Base-by-base conservation (phyloP, 2,797 vertebrate genomes). In the Acanthurus leucopareius region DNA sequence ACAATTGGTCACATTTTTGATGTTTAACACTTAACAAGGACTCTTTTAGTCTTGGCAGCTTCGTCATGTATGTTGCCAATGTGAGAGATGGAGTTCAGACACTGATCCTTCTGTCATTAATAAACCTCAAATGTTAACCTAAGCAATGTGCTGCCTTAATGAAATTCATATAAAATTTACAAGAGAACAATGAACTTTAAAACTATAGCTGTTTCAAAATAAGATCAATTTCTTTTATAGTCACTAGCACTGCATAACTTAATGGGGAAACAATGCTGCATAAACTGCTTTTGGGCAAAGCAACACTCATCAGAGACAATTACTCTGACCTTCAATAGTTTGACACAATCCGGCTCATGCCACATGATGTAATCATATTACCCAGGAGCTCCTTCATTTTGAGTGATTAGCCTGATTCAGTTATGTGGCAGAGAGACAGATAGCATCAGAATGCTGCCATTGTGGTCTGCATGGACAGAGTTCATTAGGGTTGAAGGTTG, bases 311-410 rank as follows among this genome's bases (percentile, higher is more conserved):
- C 67, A 69, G 48, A 73, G 56, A 82, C 83, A 88, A 86, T 87
- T 73, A 78, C 61, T 49, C 48, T 82, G 86, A 82, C 80, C 77
- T 86, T 85, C 69, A 82, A 85, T 73, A 56, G 68, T 80, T 84
- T 88, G 75, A 62, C 75, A 69, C 82, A 88, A 79, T 57, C 64
- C 11, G 2, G 67, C 76, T 77, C 69, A 66, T 67, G 74, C 75
- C 69, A 75, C 73, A 87, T 81, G 79, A 82, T 75, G 80, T 89
- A 84, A 91, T 86, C 59, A 3, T 45, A 85, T 85, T 83, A 83
- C n/a, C n/a, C 68, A 72, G 77, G 45, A 85, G 67, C 68, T 53
- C 69, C 70, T 78, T 78, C 64, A 71, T 69, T 72, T 60, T 73
- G 65, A 86, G 71, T 2, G 15, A 91, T 88, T 86, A 86, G 72